Evolutionary conservation across 2,888 invertebrate genomes (phyloP).

Genomic region (Plemyria rubiginata): DNA sequence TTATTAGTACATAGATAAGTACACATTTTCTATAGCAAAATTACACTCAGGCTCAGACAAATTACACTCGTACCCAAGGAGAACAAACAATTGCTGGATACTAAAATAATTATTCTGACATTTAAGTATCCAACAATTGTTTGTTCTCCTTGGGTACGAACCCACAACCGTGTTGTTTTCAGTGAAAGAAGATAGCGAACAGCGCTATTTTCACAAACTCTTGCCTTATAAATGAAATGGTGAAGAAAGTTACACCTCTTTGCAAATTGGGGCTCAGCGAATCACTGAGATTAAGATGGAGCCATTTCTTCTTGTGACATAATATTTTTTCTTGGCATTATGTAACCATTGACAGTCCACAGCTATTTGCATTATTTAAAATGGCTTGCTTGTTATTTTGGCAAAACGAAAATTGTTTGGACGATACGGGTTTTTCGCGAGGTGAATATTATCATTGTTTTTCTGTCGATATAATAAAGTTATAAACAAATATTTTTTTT

Average conservation of each 20-base stretch:
- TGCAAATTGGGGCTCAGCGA: conserved; percentile 57
- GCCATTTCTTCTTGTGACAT: conserved; percentile 41
- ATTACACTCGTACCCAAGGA: too few species aligned
- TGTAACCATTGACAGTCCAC: conserved; percentile 28
- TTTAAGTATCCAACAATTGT: too few species aligned
- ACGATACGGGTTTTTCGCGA: neutral
- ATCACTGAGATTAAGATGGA: conserved; percentile 55
- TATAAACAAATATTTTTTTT: neutral
- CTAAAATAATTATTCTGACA: too few species aligned
- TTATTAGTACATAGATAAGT: too few species aligned
- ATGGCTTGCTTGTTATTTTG: conserved; percentile 18
- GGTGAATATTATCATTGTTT: conserved; percentile 7
- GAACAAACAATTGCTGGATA: too few species aligned
- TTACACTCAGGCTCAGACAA: too few species aligned
- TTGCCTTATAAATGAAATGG: conserved; percentile 50
- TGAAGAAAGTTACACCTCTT: conserved; percentile 56
- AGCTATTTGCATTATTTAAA: conserved; percentile 29
- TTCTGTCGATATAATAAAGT: neutral
- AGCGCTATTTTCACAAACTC: neutral
- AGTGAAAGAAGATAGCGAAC: neutral
- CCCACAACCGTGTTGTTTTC: too few species aligned
- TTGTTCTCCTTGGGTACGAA: too few species aligned
- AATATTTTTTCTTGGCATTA: conserved; percentile 38
- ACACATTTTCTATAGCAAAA: too few species aligned
- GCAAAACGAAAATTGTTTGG: conserved; percentile 7